Conservation (phyloP, 2,888 invertebrate genomes). For the Acleris holmiana region DNA sequence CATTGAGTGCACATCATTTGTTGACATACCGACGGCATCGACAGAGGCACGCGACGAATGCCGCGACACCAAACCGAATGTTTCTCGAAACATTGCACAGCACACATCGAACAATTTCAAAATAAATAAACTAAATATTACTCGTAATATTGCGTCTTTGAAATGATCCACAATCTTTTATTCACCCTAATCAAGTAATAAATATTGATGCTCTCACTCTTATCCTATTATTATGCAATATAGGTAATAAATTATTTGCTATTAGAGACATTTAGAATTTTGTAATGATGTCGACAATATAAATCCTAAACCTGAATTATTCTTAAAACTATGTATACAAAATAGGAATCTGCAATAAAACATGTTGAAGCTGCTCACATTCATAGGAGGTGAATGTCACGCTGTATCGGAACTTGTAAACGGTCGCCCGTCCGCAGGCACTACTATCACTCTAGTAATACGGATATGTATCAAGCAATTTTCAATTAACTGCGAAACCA, state of each 20-base stretch:
- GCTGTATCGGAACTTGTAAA: not conserved
- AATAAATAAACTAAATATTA: slow-evolving; percentile 43
- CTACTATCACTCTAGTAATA: slow-evolving; percentile 48
- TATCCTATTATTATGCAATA: slow-evolving; percentile 56
- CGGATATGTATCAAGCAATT: slow-evolving; percentile 51
- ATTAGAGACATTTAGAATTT: slow-evolving; percentile 59
- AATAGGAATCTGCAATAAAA: slow-evolving; percentile 83
- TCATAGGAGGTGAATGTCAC: slow-evolving; percentile 12
- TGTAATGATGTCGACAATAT: slow-evolving; percentile 47
- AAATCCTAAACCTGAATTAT: slow-evolving; percentile 59
- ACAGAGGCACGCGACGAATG: slow-evolving; percentile 25
- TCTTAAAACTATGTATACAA: slow-evolving; percentile 75
- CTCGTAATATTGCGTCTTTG: slow-evolving; percentile 45
- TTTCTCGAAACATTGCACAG: slow-evolving; percentile 54
- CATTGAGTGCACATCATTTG: slow-evolving; percentile 25
- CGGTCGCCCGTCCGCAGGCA: slow-evolving; percentile 20
- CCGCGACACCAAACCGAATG: slow-evolving; percentile 28
- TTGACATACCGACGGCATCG: slow-evolving; percentile 30
- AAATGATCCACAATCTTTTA: slow-evolving; percentile 41
- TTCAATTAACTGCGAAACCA: slow-evolving; percentile 22
- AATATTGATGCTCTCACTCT: slow-evolving; percentile 55
- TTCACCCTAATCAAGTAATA: slow-evolving; percentile 40
- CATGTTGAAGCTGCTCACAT: slow-evolving; percentile 44
- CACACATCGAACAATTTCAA: slow-evolving; percentile 47
- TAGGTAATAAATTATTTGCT: slow-evolving; percentile 61